Percentiles rank a stretch among this genome's conserved stretches.
Conservation (phyloP, 2,888 invertebrate species). For the Melanchra persicariae region DNA sequence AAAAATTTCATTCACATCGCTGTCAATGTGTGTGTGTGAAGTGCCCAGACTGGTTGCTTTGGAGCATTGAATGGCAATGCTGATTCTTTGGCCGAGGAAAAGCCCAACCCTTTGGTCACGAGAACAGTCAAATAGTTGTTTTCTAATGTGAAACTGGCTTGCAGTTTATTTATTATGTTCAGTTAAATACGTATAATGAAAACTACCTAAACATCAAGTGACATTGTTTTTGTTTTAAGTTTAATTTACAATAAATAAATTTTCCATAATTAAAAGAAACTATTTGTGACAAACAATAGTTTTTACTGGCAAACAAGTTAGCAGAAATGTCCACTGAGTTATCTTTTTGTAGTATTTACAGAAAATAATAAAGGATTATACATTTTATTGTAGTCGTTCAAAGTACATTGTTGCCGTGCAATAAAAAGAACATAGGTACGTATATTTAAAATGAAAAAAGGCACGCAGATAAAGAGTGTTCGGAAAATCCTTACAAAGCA, state of each 20-base stretch:
- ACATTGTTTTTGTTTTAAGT: slow-evolving; percentile 6
- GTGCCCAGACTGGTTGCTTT: too few species aligned
- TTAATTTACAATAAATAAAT: slow-evolving; percentile 10
- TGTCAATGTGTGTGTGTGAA: too few species aligned
- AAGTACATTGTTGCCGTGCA: neutral
- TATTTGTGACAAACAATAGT: slow-evolving; percentile 15
- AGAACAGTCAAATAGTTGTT: too few species aligned
- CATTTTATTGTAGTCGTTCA: neutral
- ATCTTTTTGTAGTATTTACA: neutral
- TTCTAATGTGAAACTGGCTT: neutral
- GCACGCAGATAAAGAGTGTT: neutral
- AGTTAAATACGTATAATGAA: neutral
- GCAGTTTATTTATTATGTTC: neutral
- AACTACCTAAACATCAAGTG: neutral
- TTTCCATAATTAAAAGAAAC: neutral
- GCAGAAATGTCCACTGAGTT: neutral
- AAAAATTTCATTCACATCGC: too few species aligned
- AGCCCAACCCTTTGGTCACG: too few species aligned
- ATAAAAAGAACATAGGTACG: too few species aligned
- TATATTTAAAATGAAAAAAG: too few species aligned
- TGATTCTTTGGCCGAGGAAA: too few species aligned
- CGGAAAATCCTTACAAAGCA: neutral
- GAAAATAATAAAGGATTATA: neutral
- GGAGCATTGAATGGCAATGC: too few species aligned
- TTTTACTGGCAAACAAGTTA: slow-evolving; percentile 27